A percentile compares a stretch with the other conserved stretches of the same genome.
Conservation (phyloP, 2,888 invertebrate species). For the Cantharis lateralis region DNA sequence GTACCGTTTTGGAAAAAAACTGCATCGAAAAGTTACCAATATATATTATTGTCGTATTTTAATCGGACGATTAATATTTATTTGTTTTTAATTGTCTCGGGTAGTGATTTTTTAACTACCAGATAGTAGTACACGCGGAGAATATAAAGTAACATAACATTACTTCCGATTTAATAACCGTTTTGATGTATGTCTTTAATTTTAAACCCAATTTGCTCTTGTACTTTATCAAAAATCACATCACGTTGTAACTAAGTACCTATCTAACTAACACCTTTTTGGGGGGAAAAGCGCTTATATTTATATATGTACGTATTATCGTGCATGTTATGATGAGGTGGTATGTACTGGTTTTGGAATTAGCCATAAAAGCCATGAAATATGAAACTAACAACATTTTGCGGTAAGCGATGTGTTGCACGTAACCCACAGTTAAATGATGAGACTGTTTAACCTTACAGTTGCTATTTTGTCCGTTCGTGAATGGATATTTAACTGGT, state of each 20-base stretch:
- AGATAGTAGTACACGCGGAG: not conserved
- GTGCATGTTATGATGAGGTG: conserved; percentile 25
- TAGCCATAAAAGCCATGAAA: conserved; percentile 33
- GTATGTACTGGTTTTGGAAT: conserved; percentile 30
- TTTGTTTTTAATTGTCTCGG: not conserved
- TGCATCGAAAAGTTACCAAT: not conserved
- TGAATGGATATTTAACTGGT: conserved; percentile 30
- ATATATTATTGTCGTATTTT: not conserved
- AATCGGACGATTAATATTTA: not conserved
- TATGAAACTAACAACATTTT: conserved; percentile 33
- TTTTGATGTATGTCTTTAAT: not conserved
- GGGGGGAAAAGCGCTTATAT: conserved; percentile 10
- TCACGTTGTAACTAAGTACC: not conserved
- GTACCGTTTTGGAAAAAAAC: not conserved
- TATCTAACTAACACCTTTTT: not conserved
- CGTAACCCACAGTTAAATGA: conserved; percentile 31
- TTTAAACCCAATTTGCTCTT: not conserved
- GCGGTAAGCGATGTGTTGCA: conserved; percentile 33
- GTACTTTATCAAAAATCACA: not conserved
- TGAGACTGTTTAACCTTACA: conserved; percentile 32
- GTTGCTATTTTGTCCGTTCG: conserved; percentile 29
- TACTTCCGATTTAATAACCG: not conserved
- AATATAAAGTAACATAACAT: not conserved
- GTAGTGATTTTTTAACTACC: not conserved
- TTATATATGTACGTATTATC: conserved; percentile 29